A percentile compares a stretch with the other conserved stretches of the same genome.
These are phyloP conservation scores for Aeoliscus strigatus DNA, from an alignment of 2,797 vertebrate species.

Conservation along the genomic window DNA sequence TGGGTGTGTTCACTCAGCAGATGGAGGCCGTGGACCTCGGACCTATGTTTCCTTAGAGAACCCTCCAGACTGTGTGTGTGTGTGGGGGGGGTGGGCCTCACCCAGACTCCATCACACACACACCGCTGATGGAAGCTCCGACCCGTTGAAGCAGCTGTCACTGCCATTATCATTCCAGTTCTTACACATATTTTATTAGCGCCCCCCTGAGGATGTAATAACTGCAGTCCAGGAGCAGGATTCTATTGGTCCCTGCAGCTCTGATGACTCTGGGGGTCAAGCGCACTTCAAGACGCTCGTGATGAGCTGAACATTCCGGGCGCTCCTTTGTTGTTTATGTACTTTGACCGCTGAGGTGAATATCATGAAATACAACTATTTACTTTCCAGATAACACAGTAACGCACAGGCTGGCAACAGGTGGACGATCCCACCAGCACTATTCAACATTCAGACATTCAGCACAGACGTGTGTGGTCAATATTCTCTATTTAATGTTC, in stretches of 20 bases:
- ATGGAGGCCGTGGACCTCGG: conserved; percentile 67
- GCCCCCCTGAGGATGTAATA: conserved; percentile 57
- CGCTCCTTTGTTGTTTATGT: conserved; percentile 33
- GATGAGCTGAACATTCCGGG: conserved; percentile 43
- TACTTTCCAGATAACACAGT: conserved; percentile 37
- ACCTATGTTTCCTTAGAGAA: conserved; percentile 25
- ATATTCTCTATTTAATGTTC: conserved; percentile 72
- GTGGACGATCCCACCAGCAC: conserved; percentile 51
- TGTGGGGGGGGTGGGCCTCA: conserved; percentile 4
- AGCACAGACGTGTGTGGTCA: conserved; percentile 38
- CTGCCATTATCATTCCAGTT: conserved; percentile 53
- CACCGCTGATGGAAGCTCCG: conserved; percentile 26
- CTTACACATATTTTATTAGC: conserved; percentile 32
- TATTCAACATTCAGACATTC: conserved; percentile 50
- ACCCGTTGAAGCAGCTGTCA: conserved; percentile 34
- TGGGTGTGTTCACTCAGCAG: conserved; percentile 39
- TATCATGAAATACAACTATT: conserved; percentile 38
- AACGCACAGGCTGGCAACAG: conserved; percentile 51
- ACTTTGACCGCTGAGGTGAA: conserved; percentile 34
- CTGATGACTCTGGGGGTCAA: conserved; percentile 7
- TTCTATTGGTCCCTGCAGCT: conserved; percentile 65
- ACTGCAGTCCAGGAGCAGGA: conserved; percentile 69
- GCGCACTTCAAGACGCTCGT: conserved; percentile 29
- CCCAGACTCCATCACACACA: conserved; percentile 22
- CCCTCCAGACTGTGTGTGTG: conserved; percentile 7